Percentiles rank a stretch among this genome's conserved stretches.
Conservation (phyloP, 2,113 vertebrate genomes). For the Saccopteryx leptura region DNA sequence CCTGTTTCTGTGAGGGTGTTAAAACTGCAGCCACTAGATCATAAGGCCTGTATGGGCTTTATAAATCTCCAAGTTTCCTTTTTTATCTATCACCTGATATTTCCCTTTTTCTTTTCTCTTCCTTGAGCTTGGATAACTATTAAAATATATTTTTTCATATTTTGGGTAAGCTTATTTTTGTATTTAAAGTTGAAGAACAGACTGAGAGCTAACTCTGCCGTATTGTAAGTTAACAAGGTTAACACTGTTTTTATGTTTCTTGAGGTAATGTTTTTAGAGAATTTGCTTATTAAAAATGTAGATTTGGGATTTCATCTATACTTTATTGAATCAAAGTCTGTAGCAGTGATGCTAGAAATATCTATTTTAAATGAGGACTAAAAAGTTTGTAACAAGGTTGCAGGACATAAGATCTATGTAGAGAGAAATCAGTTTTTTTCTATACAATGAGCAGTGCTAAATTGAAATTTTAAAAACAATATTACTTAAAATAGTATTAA, state of each 20-base stretch:
- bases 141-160: not conserved
- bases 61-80: not conserved
- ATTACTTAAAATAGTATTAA: conserved; percentile 40
- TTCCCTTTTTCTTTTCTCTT: conserved; percentile 40
- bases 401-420: not conserved
- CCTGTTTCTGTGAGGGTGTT: not conserved
- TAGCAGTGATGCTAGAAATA: conserved; percentile 37
- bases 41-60: not conserved
- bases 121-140: not conserved
- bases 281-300: conserved; percentile 58
- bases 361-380: conserved; percentile 41
- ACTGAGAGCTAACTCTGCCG: not conserved
- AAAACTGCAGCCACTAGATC: not conserved
- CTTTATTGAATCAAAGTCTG: conserved; percentile 49
- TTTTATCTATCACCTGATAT: conserved; percentile 1
- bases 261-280: conserved; percentile 26
- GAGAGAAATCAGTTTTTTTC: conserved; percentile 43
- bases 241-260: conserved; percentile 36
- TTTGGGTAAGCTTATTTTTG: not conserved
- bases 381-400: conserved; percentile 29
- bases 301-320: conserved; percentile 24
- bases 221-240: conserved; percentile 33
- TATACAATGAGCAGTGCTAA: not conserved
- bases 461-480: conserved; percentile 4
- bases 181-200: not conserved